phyloP scores from a whole-genome alignment of 2,113 vertebrate species.

The Mesocricetus auratus region DNA sequence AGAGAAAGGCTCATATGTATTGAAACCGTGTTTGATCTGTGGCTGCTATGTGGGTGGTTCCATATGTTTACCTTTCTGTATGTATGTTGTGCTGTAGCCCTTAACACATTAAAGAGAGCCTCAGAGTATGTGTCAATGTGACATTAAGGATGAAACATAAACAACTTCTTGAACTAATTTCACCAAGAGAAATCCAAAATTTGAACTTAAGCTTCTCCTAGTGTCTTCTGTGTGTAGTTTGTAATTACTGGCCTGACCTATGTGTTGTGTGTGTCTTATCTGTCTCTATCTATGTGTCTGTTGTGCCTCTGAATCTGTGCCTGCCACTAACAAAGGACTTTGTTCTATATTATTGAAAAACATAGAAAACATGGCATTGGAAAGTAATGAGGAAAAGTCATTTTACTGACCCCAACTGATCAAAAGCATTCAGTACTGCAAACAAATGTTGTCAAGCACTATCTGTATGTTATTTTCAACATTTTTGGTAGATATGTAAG shows the following conservation, averaged over 20 bases:
- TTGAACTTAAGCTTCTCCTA: neutral
- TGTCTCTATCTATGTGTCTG: neutral
- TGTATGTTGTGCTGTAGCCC: neutral
- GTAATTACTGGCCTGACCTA: neutral
- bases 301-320: neutral
- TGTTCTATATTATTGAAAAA: neutral
- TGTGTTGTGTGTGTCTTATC: neutral
- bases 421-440: neutral
- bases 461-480: neutral
- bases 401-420: neutral
- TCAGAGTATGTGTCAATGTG: neutral
- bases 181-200: neutral
- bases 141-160: neutral
- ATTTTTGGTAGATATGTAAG: neutral
- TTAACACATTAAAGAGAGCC: neutral
- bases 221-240: neutral
- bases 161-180: neutral
- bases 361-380: neutral
- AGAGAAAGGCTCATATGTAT: neutral
- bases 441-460: neutral
- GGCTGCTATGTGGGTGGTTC: neutral
- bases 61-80: neutral
- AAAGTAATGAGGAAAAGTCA: neutral
- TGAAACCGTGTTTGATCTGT: neutral
- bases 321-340: neutral